These are phyloP conservation scores for Loxodonta africana DNA, from an alignment of 2,113 vertebrate genomes.

Conservation along the genomic window DNA sequence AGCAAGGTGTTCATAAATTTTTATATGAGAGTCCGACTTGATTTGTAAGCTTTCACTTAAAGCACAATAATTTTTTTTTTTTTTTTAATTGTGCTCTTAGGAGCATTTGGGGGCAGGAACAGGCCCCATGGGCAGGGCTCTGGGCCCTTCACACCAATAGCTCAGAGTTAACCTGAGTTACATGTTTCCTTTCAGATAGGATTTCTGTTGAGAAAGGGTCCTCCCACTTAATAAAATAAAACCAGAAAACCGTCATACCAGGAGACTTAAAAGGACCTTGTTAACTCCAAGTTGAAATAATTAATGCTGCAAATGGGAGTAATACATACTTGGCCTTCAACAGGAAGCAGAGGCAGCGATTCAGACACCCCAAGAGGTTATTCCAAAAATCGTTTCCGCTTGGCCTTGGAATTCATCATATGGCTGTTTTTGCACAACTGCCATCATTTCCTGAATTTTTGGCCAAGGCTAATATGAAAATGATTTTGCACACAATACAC, in stretches of 20 bases:
- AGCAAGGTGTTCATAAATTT: too few relatives aligned
- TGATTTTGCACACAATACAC: not conserved
- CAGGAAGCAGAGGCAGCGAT: not conserved
- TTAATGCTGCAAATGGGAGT: not conserved
- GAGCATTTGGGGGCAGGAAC: not conserved
- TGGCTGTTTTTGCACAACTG: not conserved
- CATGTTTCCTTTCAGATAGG: not conserved
- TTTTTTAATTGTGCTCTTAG: not conserved
- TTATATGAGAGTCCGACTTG: too few relatives aligned
- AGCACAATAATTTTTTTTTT: too few relatives aligned
- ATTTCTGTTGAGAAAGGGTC: not conserved
- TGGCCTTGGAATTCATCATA: not conserved
- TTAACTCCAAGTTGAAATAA: not conserved
- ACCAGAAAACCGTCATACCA: not conserved
- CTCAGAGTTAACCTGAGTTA: not conserved
- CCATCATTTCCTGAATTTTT: not conserved
- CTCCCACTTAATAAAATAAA: not conserved
- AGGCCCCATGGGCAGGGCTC: not conserved
- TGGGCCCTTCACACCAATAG: not conserved
- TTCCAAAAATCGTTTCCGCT: not conserved
- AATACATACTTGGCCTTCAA: rapidly evolving
- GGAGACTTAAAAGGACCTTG: not conserved
- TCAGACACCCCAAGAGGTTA: not conserved
- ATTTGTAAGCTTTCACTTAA: too few relatives aligned
- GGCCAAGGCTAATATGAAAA: not conserved